Evolutionary conservation across 1,140 invertebrate genomes (phyloP), one percentile per base, ranked within the genome.

Genomic region (Scylla paramamosain): DNA sequence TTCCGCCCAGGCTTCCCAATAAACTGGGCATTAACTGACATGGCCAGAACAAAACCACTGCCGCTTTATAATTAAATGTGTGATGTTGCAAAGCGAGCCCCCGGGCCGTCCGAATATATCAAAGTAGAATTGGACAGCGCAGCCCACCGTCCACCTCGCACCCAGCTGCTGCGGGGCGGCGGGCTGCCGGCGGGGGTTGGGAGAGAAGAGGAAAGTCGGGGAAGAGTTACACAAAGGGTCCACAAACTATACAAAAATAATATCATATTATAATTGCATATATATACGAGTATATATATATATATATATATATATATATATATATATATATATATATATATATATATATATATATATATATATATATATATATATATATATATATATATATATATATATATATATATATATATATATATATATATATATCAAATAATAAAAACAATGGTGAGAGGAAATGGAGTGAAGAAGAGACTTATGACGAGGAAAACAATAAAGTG

Each of bases 1-100:
- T 95, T 95, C 94, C 94, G 91, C 39, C 93, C 28, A 84, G 94
- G 90, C 94, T 95, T 95, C 94, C 94, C 94, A 95, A 95, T 95
- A 95, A 95, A 95, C 94, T 95, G 94, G 94, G 94, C 94, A 95
- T 95, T 95, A 95, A 95, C 94, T 95, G 94, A 95, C 94, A 95
- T 95, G 94, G 91, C 94, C 94, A 95, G 94, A 95, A 92, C 94
- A 95, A 95, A 95, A 95, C 94, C 94, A 95, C 90, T 92, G 91
- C 82, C 94, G 94, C 94, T 95, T 92, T 95, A 95, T 95, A 95
- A 95, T 95, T 95, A 95, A 95, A 95, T 95, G 94, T 95, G 94
- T 92, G 94, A 95, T 95, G 94, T 95, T 95, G 94, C 94, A 95
- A 95, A 95, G 94, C 94, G 94, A 92, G 91, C 94, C 94, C 94